These are phyloP conservation scores for Neotoxoptera formosana DNA, from an alignment of 1,140 invertebrate species.

Conservation along the genomic window DNA sequence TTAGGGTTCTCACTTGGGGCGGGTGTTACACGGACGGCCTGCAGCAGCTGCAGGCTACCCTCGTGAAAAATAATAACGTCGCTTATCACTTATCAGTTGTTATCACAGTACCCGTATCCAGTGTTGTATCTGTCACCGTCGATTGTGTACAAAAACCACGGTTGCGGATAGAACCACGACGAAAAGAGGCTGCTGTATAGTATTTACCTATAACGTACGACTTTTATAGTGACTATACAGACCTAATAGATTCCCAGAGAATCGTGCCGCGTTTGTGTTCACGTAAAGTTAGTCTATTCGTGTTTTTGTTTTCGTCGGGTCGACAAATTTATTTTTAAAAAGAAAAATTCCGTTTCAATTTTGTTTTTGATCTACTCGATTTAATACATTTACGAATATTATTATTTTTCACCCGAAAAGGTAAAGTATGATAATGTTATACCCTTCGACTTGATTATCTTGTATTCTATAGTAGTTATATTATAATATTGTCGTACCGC, in stretches of 20 bases:
- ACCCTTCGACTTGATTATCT: neutral
- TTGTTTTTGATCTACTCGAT: conserved; percentile 35
- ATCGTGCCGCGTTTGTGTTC: neutral
- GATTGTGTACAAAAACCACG: neutral
- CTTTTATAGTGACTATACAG: neutral
- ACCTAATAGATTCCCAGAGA: neutral
- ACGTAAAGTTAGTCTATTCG: neutral
- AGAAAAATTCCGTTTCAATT: conserved; percentile 51
- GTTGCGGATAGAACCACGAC: neutral
- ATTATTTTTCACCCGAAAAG: conserved; percentile 11
- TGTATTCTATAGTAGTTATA: too few relatives aligned
- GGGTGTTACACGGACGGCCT: too few relatives aligned
- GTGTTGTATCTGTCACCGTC: too few relatives aligned
- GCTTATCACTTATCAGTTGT: too few relatives aligned
- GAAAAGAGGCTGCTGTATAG: neutral
- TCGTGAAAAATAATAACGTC: too few relatives aligned
- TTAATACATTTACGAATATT: conserved; percentile 34
- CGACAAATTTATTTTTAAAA: conserved; percentile 57
- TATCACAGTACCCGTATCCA: too few relatives aligned
- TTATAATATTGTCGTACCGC: neutral
- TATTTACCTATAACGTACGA: neutral
- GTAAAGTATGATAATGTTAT: conserved; percentile 31
- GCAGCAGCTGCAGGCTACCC: too few relatives aligned
- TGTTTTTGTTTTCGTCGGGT: conserved; percentile 47
- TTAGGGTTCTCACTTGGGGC: too few relatives aligned